Base-by-base conservation (phyloP, 2,113 vertebrate species). In the Gymnarchus niloticus region DNA sequence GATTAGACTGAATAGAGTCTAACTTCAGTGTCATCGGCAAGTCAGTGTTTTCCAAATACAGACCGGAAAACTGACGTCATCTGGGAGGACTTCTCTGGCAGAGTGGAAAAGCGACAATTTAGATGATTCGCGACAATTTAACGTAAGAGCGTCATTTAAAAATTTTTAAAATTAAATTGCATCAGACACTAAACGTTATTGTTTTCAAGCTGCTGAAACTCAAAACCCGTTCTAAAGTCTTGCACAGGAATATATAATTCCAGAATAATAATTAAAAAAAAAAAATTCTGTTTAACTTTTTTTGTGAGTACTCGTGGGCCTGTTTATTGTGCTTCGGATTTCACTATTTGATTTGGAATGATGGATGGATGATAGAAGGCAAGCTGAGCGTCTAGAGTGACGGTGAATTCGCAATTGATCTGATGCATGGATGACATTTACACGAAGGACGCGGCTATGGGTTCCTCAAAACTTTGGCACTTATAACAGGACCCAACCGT, bases 1-100 rank as follows among this genome's bases (percentile, higher is more conserved):
- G 76, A 78, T 78, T 78, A 78, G 44, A n/a, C 17, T 46, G 76
- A 78, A 78, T 46, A 82, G 51, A 51, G 28, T 25, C 80, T 82
- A 54, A 82, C 80, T 51, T 54, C n/a, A 7, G 49, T 52, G 80
- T 82, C 80, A 82, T 33, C 25, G 51, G 49, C 80, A 56, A 82
- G 51, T 33, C 80, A 33, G 25, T 54, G n/a, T 82, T n/a, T 33
- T 19, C 6, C 80, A 56, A 49, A 14, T 52, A 33, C 51, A 9
- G 37, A 44, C 7, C 76, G 51, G 49, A 82, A 33, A 25, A 82
- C 7, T 33, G 6, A 52, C 51, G 80, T 33, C 12, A 82, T 82
- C n/a, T 14, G 14, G 46, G 76, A 37, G 9, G 44, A 33, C 2
- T 6, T 73, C 33, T 9, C 65, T 73, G 28, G 61, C 61, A 3